A percentile compares a stretch with the other conserved stretches of the same genome.
Evolutionary conservation across 2,888 invertebrate species (phyloP).

Genomic region (Glyphotaelius pellucidus): DNA sequence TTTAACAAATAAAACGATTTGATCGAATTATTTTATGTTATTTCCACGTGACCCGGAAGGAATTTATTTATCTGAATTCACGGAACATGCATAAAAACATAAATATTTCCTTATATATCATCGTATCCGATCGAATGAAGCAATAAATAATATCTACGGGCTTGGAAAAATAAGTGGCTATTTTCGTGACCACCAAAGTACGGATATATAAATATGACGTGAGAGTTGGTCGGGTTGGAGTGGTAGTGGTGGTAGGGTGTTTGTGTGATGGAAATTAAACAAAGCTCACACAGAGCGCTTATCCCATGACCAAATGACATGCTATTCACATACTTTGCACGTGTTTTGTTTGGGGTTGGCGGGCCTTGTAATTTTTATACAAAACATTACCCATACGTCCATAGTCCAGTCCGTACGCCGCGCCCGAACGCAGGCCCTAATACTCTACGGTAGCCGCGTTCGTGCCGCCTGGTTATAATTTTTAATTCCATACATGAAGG

Average conservation of each 20-base stretch:
- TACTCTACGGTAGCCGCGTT: not conserved
- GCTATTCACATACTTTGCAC: slow-evolving; percentile 27
- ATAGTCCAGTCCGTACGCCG: not conserved
- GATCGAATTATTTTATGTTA: not conserved
- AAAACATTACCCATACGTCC: slow-evolving; percentile 15
- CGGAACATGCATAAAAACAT: slow-evolving; percentile 18
- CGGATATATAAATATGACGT: not conserved
- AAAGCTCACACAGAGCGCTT: slow-evolving; percentile 25
- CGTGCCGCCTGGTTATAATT: slow-evolving; percentile 35
- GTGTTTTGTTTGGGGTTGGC: slow-evolving; percentile 27
- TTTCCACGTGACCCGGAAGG: not conserved
- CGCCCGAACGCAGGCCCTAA: not conserved
- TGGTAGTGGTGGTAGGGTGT: not conserved
- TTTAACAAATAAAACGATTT: slow-evolving; percentile 6
- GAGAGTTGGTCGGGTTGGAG: not conserved
- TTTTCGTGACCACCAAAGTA: not conserved
- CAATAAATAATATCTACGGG: slow-evolving; percentile 9
- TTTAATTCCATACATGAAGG: slow-evolving; percentile 11
- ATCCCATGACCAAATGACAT: slow-evolving; percentile 29
- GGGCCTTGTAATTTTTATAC: slow-evolving; percentile 40
- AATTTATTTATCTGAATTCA: not conserved
- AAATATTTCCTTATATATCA: slow-evolving; percentile 18
- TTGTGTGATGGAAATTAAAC: slow-evolving; percentile 15
- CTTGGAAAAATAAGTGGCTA: slow-evolving; percentile 2
- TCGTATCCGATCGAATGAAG: slow-evolving; percentile 9